phyloP scores from a whole-genome alignment of 2,797 vertebrate species.

The Crocodylus rhombifer region DNA sequence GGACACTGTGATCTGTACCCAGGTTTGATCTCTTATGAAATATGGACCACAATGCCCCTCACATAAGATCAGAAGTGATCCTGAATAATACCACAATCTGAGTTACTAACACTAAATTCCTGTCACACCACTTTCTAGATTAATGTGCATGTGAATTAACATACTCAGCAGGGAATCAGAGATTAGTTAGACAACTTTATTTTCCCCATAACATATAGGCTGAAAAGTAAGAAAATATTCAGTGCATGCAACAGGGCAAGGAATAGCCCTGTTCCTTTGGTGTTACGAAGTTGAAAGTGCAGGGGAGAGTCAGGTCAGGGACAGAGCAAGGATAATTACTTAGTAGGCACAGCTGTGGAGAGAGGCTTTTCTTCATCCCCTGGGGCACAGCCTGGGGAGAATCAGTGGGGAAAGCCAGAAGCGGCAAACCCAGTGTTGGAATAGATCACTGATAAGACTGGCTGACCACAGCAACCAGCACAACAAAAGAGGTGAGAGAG shows the following conservation, averaged over 20 bases:
- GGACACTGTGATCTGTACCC: not conserved
- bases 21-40: not conserved
- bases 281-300: too few relatives aligned
- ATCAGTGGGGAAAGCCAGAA: too few relatives aligned
- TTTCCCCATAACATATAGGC: not conserved
- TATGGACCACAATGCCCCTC: not conserved
- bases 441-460: too few relatives aligned
- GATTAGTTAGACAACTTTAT: not conserved
- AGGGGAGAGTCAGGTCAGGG: too few relatives aligned
- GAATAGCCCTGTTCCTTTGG: too few relatives aligned
- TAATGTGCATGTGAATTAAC: constrained; percentile 36
- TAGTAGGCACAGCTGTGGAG: too few relatives aligned
- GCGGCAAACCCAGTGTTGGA: too few relatives aligned
- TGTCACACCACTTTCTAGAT: not conserved
- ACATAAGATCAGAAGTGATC: not conserved
- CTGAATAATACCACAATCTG: not conserved
- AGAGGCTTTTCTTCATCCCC: too few relatives aligned
- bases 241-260: not conserved
- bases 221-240: not conserved
- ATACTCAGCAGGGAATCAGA: not conserved
- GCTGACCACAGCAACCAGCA: too few relatives aligned
- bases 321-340: too few relatives aligned
- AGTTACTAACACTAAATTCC: not conserved
- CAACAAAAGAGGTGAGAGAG: too few relatives aligned
- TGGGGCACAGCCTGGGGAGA: too few relatives aligned